These are phyloP conservation scores for Vicugna pacos DNA, from an alignment of 2,113 vertebrate species.

Conservation along the genomic window DNA sequence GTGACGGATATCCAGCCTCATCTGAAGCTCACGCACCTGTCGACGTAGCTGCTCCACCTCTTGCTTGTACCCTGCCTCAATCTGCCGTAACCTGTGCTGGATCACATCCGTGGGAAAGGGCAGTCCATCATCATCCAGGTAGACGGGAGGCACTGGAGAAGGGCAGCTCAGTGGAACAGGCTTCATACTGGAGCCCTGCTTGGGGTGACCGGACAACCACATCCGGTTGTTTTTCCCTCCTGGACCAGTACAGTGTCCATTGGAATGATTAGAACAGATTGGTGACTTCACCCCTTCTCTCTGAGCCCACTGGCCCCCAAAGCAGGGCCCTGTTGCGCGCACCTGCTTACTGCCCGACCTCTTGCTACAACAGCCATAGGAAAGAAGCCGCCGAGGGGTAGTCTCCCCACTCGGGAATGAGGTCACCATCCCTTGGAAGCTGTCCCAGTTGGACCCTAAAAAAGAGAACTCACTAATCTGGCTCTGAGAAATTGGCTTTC, in stretches of 20 bases:
- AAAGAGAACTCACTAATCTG: slow-evolving; percentile 93
- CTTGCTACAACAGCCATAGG: slow-evolving; percentile 91
- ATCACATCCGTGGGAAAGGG: slow-evolving; percentile 97
- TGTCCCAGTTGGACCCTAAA: slow-evolving; percentile 95
- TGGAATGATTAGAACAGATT: slow-evolving; percentile 76
- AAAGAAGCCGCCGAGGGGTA: slow-evolving; percentile 86
- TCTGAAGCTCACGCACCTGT: slow-evolving; percentile 97
- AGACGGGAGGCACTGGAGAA: slow-evolving; percentile 91
- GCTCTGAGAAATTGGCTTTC: slow-evolving; percentile 91
- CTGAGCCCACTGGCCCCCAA: slow-evolving; percentile 85
- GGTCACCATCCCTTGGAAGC: slow-evolving; percentile 94
- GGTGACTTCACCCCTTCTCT: slow-evolving; percentile 85
- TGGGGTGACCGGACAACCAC: slow-evolving; percentile 84
- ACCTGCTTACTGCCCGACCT: slow-evolving; percentile 89
- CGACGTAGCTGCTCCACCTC: slow-evolving; percentile 97
- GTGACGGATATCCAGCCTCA: slow-evolving; percentile 96
- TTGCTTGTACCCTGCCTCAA: slow-evolving; percentile 98
- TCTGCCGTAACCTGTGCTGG: slow-evolving; percentile 97
- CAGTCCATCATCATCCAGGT: slow-evolving; percentile 96
- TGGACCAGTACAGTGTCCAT: slow-evolving; percentile 78
- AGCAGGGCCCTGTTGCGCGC: slow-evolving; percentile 86
- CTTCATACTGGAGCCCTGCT: slow-evolving; percentile 88
- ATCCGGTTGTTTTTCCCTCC: slow-evolving; percentile 84
- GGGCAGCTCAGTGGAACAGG: slow-evolving; percentile 87
- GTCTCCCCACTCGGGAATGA: slow-evolving; percentile 89